These are phyloP conservation scores for Apistogramma diplotaenia DNA, from an alignment of 2,113 vertebrate genomes.

Conservation along the genomic window DNA sequence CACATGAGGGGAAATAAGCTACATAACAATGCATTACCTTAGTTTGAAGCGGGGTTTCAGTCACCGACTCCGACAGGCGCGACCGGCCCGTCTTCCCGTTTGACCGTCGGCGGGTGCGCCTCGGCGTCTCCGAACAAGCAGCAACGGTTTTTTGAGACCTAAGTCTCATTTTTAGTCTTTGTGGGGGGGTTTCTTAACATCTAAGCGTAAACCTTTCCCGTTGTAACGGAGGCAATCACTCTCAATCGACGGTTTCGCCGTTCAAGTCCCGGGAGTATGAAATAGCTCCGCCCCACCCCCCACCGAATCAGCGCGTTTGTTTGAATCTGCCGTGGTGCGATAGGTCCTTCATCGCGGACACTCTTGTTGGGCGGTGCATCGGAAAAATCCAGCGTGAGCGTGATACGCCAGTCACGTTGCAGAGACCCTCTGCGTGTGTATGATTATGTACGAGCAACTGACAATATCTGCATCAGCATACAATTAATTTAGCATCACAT, in stretches of 20 bases:
- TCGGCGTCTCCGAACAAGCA: conserved; percentile 13
- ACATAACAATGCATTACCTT: conserved; percentile 13
- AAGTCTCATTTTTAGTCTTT: conserved; percentile 54
- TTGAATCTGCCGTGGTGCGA: conserved; percentile 63
- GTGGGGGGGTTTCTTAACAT: not conserved
- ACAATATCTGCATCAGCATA: not conserved
- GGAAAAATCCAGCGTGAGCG: conserved; percentile 10
- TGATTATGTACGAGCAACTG: not conserved
- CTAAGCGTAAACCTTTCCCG: not conserved
- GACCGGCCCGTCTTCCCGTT: conserved; percentile 24
- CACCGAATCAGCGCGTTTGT: conserved; percentile 16
- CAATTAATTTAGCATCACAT: too few species aligned
- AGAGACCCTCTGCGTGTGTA: not conserved
- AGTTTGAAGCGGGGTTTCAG: conserved; percentile 8
- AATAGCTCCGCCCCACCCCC: conserved; percentile 28
- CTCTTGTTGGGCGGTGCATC: conserved; percentile 53
- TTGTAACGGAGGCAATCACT: not conserved
- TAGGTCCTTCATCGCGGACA: conserved; percentile 13
- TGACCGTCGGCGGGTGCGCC: not conserved
- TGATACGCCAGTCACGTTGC: conserved; percentile 48
- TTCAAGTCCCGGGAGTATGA: not conserved
- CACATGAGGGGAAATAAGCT: fast-evolving
- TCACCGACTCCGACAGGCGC: not conserved
- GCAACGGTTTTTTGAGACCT: conserved; percentile 46
- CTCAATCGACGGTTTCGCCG: not conserved